Conservation (phyloP, 2,888 invertebrate genomes). For the Ectemnius continuus region DNA sequence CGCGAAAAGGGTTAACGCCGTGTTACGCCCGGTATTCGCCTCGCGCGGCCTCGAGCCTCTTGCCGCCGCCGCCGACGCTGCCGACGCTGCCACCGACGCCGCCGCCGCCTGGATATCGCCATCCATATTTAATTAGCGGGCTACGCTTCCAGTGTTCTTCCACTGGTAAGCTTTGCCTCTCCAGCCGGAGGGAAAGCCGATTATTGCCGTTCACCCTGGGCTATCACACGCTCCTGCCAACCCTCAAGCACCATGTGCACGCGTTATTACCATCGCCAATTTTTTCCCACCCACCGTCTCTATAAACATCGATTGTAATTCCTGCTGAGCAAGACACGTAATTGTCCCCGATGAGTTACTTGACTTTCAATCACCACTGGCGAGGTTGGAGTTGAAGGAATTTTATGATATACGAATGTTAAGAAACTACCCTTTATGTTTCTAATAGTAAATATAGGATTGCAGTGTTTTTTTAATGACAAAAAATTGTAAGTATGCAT, state of each 20-base stretch:
- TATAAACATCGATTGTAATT: no score
- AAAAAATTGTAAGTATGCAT: no score
- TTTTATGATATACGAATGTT: no score
- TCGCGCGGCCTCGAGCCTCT: slow-evolving; percentile 11
- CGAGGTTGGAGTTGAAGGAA: no score
- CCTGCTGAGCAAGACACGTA: no score
- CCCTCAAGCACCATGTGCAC: slow-evolving; percentile 25
- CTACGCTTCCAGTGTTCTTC: slow-evolving; percentile 53
- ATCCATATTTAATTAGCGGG: slow-evolving; percentile 73
- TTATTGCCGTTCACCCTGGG: no score
- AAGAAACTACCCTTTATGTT: no score
- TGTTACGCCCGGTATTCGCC: slow-evolving; percentile 29
- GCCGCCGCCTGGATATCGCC: slow-evolving; percentile 66
- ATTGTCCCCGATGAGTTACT: no score
- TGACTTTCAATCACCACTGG: no score
- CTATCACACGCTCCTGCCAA: slow-evolving; percentile 16
- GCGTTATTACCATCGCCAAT: slow-evolving; percentile 46
- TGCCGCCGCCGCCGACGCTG: slow-evolving; percentile 15
- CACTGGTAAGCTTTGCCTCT: slow-evolving; percentile 17
- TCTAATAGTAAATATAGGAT: no score
- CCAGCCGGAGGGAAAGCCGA: no score
- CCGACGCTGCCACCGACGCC: slow-evolving; percentile 14
- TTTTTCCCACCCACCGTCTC: slow-evolving; percentile 24
- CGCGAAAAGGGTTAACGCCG: slow-evolving; percentile 75
- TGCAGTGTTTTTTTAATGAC: no score